These are phyloP conservation scores for Catostomus latipinnis DNA, from an alignment of 2,797 vertebrate genomes.

Conservation along the genomic window DNA sequence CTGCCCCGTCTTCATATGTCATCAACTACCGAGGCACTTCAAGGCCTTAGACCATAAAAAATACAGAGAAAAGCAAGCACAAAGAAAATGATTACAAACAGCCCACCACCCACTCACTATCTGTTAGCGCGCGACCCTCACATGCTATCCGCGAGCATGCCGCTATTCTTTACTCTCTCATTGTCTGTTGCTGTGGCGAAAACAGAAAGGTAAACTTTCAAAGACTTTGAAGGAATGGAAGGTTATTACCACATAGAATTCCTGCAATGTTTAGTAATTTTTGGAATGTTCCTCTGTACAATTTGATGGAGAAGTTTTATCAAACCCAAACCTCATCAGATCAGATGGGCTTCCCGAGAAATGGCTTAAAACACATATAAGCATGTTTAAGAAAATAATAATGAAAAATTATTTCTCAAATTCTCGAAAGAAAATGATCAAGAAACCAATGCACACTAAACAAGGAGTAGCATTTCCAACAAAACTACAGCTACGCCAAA, in stretches of 20 bases:
- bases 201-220: slow-evolving; percentile 38
- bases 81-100: slow-evolving; percentile 19
- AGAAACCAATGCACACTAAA: background rate
- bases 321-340: background rate
- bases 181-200: slow-evolving; percentile 22
- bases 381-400: background rate
- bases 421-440: background rate
- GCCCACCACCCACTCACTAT: background rate
- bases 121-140: slow-evolving; percentile 9
- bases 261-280: slow-evolving; percentile 21
- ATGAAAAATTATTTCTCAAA: background rate
- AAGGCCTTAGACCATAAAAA: slow-evolving; percentile 44
- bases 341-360: background rate
- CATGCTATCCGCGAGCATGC: background rate
- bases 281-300: slow-evolving; percentile 6
- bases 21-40: slow-evolving; percentile 53
- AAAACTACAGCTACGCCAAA: slow-evolving; percentile 14
- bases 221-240: slow-evolving; percentile 33
- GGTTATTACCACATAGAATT: slow-evolving; percentile 25
- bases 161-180: slow-evolving; percentile 3
- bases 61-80: slow-evolving; percentile 24
- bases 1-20: slow-evolving; percentile 15
- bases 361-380: background rate
- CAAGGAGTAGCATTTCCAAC: slow-evolving; percentile 11
- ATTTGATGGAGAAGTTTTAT: slow-evolving; percentile 1